These are phyloP conservation scores for Drosophila nr. medialis DNA, from an alignment of 2,888 invertebrate genomes.

Conservation along the genomic window DNA sequence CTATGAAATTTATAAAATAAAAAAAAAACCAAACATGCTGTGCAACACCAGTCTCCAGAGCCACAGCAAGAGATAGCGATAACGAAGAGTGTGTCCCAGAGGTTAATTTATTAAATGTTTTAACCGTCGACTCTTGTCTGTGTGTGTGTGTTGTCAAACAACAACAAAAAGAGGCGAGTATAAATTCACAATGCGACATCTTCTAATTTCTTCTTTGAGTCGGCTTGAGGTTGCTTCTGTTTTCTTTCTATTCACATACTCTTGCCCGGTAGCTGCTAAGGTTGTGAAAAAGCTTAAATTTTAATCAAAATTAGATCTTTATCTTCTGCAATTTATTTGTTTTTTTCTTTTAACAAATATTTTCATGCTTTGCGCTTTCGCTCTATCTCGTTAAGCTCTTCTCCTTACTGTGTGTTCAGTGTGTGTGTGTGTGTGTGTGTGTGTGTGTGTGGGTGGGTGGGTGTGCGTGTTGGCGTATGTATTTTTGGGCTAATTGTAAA, in stretches of 20 bases:
- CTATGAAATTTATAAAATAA: conserved; percentile 52
- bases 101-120: conserved; percentile 73
- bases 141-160: conserved; percentile 38
- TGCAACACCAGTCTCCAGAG: conserved; percentile 35
- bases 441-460: conserved; percentile 8
- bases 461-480: background rate
- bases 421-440: conserved; percentile 1
- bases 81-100: conserved; percentile 52
- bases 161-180: conserved; percentile 44
- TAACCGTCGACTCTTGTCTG: conserved; percentile 32
- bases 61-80: conserved; percentile 41
- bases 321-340: conserved; percentile 77
- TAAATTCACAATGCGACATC: conserved; percentile 68
- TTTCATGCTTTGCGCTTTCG: conserved; percentile 60
- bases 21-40: conserved; percentile 59
- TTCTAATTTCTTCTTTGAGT: conserved; percentile 64
- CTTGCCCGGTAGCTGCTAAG: conserved; percentile 70
- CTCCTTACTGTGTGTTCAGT: background rate
- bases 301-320: conserved; percentile 81
- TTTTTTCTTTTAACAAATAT: conserved; percentile 64
- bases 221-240: conserved; percentile 1
- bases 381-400: conserved; percentile 43
- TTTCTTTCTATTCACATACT: background rate
- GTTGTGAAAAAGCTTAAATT: conserved; percentile 81
- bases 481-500: conserved; percentile 61